Evolutionary conservation across 2,113 vertebrate species (phyloP).

Genomic region (Apteryx mantelli): DNA sequence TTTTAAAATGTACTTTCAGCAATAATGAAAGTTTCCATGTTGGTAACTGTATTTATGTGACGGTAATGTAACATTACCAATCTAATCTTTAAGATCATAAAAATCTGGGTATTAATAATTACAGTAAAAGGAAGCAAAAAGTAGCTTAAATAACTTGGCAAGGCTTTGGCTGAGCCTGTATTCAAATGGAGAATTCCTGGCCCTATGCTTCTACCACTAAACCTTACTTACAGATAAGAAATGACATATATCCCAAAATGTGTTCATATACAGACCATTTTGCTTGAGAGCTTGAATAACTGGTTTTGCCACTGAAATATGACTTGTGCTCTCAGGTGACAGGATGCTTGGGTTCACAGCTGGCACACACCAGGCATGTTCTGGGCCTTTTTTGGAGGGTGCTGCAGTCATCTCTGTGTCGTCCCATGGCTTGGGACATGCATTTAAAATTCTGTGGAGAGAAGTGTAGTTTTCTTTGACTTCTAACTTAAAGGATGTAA

Average conservation of each 20-base stretch:
- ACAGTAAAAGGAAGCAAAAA: background rate
- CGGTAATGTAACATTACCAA: background rate
- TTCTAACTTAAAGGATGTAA: background rate
- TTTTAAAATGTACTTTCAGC: background rate
- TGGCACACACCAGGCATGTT: background rate
- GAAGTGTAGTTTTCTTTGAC: background rate
- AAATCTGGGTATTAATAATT: background rate
- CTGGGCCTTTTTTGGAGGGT: background rate
- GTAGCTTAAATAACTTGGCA: background rate
- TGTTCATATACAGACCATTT: background rate
- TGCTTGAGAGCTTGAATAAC: background rate
- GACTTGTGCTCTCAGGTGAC: background rate
- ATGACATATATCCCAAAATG: background rate
- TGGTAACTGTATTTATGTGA: background rate
- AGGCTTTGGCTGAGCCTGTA: background rate
- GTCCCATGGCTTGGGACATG: background rate
- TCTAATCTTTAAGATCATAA: background rate
- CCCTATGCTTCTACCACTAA: background rate
- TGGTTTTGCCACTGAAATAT: background rate
- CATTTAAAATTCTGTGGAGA: background rate
- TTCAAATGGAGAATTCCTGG: background rate
- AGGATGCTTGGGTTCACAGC: background rate
- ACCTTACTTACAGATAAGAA: background rate
- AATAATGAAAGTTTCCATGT: background rate
- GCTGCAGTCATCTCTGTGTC: fast-evolving